phyloP scores from a whole-genome alignment of 1,140 invertebrate genomes.

The Chymomyza costata region DNA sequence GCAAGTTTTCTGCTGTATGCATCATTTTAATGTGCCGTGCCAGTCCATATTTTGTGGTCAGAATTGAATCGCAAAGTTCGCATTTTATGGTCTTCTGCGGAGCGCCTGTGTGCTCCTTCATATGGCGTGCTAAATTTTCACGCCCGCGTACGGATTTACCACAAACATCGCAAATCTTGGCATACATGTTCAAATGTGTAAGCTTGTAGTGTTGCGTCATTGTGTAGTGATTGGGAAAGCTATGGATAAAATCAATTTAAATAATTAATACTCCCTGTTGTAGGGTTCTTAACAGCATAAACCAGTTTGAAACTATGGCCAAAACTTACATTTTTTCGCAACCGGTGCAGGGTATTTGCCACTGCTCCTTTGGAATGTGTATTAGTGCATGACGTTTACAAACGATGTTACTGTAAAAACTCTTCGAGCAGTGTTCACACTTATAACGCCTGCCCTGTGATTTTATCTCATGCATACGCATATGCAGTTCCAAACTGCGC shows the following conservation, averaged over 20 bases:
- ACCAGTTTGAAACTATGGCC: too few species aligned
- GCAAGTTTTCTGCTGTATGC: conserved; percentile 53
- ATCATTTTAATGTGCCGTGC: conserved; percentile 62
- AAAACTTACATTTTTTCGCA: conserved; percentile 49
- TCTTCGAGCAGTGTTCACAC: conserved; percentile 53
- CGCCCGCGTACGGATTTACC: conserved; percentile 55
- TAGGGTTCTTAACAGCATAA: background rate
- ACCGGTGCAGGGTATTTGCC: conserved; percentile 34
- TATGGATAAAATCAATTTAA: conserved; percentile 2
- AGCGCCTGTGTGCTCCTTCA: conserved; percentile 48
- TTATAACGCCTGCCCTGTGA: conserved; percentile 41
- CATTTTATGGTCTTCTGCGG: conserved; percentile 45
- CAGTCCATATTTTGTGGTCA: conserved; percentile 60
- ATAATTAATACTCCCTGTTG: too few species aligned
- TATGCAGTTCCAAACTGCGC: conserved; percentile 53
- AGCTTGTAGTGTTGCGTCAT: conserved; percentile 61
- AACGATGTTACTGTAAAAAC: conserved; percentile 49
- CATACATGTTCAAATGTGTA: conserved; percentile 57
- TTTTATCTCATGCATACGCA: conserved; percentile 62
- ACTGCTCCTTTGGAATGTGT: conserved; percentile 61
- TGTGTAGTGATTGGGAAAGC: conserved; percentile 49
- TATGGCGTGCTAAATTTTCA: conserved; percentile 50
- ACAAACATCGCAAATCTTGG: conserved; percentile 68
- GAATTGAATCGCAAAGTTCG: conserved; percentile 48
- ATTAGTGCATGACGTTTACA: conserved; percentile 53